Evolutionary conservation across 2,113 vertebrate species (phyloP).

Genomic region (Cryptotis parvus): DNA sequence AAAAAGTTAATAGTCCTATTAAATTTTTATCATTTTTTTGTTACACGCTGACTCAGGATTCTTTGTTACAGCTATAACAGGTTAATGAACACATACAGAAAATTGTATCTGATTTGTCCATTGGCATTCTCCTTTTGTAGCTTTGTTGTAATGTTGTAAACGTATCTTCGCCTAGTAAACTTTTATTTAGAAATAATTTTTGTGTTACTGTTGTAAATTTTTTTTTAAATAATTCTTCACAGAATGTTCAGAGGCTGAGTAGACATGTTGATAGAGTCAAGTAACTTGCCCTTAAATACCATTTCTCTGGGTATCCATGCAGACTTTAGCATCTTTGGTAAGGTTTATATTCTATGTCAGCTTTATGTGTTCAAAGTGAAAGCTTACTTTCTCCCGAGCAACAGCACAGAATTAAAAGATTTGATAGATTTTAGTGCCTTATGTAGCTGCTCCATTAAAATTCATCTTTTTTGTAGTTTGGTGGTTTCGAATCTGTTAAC

Average conservation of each 20-base stretch:
- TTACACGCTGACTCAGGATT: background rate
- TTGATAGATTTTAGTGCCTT: too few species aligned
- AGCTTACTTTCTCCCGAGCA: background rate
- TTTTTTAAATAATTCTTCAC: background rate
- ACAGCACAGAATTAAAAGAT: background rate
- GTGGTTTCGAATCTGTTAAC: background rate
- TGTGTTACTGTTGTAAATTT: background rate
- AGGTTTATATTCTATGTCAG: background rate
- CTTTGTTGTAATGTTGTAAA: constrained; percentile 25
- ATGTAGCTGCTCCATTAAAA: background rate
- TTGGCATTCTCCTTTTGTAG: background rate
- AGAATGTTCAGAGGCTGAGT: background rate
- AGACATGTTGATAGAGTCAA: background rate
- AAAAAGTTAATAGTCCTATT: background rate
- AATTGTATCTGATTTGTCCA: background rate
- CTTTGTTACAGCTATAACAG: background rate
- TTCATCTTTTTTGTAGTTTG: background rate
- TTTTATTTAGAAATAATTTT: constrained; percentile 20
- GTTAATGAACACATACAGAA: background rate
- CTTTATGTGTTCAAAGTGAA: constrained; percentile 5
- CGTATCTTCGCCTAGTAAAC: too few species aligned
- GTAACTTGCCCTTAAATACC: background rate
- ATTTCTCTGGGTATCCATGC: background rate
- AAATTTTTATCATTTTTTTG: background rate
- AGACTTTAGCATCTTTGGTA: background rate